Conservation (phyloP, 2,888 invertebrate species). For the Sympetrum striolatum region DNA sequence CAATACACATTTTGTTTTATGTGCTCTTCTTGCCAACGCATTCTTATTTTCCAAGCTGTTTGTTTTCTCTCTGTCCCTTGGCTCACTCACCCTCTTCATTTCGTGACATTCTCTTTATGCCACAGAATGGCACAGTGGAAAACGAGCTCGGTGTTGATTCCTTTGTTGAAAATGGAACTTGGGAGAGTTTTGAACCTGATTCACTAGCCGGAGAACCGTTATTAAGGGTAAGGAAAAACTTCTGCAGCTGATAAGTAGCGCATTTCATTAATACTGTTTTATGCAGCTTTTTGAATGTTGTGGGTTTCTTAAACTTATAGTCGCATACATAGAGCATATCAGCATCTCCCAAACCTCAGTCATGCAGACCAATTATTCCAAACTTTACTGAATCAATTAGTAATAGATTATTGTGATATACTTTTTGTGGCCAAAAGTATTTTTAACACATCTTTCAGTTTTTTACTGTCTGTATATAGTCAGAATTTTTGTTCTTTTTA, state of each 20-base stretch:
- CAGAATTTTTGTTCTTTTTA: too few relatives aligned
- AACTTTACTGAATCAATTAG: background rate
- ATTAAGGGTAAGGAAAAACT: conserved; percentile 64
- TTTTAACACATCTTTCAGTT: too few relatives aligned
- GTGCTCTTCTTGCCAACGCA: background rate
- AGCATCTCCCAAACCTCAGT: background rate
- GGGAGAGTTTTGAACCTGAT: conserved; percentile 67
- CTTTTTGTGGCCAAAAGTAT: too few relatives aligned
- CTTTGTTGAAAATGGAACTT: conserved; percentile 65
- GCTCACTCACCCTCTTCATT: conserved; percentile 41
- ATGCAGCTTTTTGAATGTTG: background rate
- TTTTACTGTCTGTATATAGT: too few relatives aligned
- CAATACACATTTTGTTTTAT: conserved; percentile 8
- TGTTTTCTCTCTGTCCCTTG: conserved; percentile 34
- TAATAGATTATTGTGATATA: too few relatives aligned
- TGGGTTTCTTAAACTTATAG: conserved; percentile 10
- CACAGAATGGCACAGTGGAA: conserved; percentile 61
- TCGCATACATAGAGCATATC: background rate
- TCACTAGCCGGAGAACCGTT: conserved; percentile 66
- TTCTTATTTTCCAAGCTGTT: conserved; percentile 36
- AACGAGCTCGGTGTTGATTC: conserved; percentile 57
- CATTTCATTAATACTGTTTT: conserved; percentile 28
- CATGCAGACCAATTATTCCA: background rate
- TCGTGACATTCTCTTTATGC: conserved; percentile 47
- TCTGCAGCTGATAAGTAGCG: conserved; percentile 41